These are phyloP conservation scores for Platysteira castanea DNA, from an alignment of 2,113 vertebrate species.

Conservation along the genomic window DNA sequence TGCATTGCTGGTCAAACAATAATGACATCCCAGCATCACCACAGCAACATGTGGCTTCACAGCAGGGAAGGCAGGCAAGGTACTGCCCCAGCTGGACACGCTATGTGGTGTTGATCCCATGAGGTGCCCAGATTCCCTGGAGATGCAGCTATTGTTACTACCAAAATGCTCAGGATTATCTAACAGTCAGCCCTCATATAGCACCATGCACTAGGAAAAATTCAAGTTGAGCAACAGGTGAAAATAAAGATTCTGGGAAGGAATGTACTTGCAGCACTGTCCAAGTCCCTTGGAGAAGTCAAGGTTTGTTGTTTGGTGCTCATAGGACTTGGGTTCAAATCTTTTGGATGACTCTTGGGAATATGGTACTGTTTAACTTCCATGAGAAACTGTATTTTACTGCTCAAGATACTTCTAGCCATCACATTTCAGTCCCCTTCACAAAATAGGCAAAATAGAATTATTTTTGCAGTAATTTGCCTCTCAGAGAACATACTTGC, in stretches of 20 bases:
- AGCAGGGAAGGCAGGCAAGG: neutral
- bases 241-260: neutral
- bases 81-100: neutral
- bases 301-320: neutral
- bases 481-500: neutral
- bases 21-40: neutral
- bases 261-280: neutral
- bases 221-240: neutral
- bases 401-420: neutral
- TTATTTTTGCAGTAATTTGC: neutral
- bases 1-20: neutral
- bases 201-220: neutral
- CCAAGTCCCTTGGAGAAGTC: neutral
- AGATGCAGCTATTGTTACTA: neutral
- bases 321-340: neutral
- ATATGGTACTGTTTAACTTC: neutral
- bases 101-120: neutral
- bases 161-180: neutral
- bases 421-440: neutral
- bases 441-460: neutral
- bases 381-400: neutral
- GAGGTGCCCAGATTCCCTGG: neutral
- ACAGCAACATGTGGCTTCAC: conserved; percentile 11
- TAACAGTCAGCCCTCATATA: neutral
- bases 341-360: neutral